Conservation (phyloP, 2,797 vertebrate genomes). For the Poeciliopsis infans region DNA sequence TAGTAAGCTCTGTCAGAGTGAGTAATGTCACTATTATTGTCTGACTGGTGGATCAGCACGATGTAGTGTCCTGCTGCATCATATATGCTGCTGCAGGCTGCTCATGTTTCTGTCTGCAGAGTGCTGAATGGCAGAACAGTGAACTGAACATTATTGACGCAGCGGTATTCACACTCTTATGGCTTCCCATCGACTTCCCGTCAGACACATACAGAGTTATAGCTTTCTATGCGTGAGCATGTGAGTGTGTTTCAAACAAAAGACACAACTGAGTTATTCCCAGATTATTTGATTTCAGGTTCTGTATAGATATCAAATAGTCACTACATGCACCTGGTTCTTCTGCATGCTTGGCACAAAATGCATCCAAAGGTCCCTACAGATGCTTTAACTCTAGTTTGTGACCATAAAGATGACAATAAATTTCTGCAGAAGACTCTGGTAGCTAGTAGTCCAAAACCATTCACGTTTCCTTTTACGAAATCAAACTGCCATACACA, state of each 20-base stretch:
- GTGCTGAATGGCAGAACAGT: conserved; percentile 71
- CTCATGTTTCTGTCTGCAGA: conserved; percentile 59
- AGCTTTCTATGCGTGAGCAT: conserved; percentile 29
- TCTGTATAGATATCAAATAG: background rate
- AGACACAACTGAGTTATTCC: conserved; percentile 33
- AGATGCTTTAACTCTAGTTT: background rate
- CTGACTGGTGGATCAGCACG: conserved; percentile 45
- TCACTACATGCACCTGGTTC: conserved; percentile 9
- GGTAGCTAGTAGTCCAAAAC: conserved; percentile 8
- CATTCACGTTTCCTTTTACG: conserved; percentile 1
- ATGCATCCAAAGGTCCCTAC: background rate
- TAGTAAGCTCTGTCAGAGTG: conserved; percentile 47
- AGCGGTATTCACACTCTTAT: conserved; percentile 69
- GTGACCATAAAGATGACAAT: conserved; percentile 3
- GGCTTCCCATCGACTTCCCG: conserved; percentile 70
- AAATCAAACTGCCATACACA: conserved; percentile 9
- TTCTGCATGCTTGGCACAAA: background rate
- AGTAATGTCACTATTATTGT: conserved; percentile 55
- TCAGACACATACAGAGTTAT: conserved; percentile 65
- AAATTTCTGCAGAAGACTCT: conserved; percentile 5
- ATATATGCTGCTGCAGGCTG: conserved; percentile 52
- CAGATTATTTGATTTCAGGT: conserved; percentile 17
- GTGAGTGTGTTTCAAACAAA: conserved; percentile 9
- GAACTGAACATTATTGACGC: conserved; percentile 69
- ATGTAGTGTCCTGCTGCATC: conserved; percentile 54